Evolutionary conservation across 30 jellyfish, hydroid and myxozoan species (phyloP).

Genomic region (Aurelia coerulea): DNA sequence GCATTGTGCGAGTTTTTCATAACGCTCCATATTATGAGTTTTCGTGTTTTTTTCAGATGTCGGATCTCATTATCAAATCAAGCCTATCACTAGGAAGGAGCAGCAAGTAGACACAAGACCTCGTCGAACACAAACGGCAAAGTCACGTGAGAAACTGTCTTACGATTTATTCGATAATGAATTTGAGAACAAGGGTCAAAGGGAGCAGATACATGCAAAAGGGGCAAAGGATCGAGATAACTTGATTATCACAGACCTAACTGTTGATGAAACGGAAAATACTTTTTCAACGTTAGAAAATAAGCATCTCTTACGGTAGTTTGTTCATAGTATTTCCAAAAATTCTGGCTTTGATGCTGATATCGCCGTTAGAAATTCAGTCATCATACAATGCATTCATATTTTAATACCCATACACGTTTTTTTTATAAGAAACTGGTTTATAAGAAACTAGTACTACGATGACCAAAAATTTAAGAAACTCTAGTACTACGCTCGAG

Average conservation of each 20-base stretch:
- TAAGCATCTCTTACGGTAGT: conserved; percentile 21
- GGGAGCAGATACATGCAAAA: background rate
- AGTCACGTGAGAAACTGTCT: conserved; percentile 1
- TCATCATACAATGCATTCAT: no score
- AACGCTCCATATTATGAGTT: no score
- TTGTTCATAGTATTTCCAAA: no score
- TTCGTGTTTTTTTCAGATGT: conserved; percentile 29
- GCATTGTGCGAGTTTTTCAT: no score
- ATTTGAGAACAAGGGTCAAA: background rate
- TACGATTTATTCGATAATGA: background rate
- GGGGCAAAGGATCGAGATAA: conserved; percentile 3
- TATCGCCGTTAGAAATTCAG: no score
- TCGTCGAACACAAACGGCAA: conserved; percentile 11
- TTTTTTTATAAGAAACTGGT: no score
- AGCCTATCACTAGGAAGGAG: background rate
- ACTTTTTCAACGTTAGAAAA: background rate
- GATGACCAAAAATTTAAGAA: no score
- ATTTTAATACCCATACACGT: no score
- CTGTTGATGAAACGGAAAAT: conserved; percentile 13
- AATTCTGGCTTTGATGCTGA: no score
- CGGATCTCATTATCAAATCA: conserved; percentile 30
- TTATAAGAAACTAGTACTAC: no score
- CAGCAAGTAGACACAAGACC: background rate
- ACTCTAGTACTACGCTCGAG: no score
- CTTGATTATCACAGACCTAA: conserved; percentile 36